Evolutionary conservation across 2,113 vertebrate genomes (phyloP).

Genomic region (Aythya baeri): DNA sequence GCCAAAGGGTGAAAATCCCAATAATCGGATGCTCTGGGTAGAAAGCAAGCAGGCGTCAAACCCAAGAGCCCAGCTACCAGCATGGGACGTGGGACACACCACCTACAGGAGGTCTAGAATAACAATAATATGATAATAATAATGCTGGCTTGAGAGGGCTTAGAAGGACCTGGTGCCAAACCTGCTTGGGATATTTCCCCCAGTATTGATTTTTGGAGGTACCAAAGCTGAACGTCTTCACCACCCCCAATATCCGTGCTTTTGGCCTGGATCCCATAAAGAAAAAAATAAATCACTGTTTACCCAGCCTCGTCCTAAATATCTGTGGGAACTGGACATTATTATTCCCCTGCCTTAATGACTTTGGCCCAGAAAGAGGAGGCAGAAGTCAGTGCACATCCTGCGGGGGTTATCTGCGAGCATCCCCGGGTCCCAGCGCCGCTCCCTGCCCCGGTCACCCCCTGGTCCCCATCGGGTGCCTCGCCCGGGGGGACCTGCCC

Average conservation of each 20-base stretch:
- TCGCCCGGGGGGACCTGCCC: not conserved
- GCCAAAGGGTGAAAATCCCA: not conserved
- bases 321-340: conserved; percentile 62
- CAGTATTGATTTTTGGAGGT: not conserved
- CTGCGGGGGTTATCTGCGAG: conserved; percentile 52
- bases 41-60: not conserved
- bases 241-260: not conserved
- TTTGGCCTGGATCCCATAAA: not conserved
- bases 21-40: too few species aligned
- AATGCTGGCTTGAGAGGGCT: not conserved
- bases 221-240: not conserved
- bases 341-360: conserved; percentile 13
- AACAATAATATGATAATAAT: not conserved
- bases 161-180: not conserved
- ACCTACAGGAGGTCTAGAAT: not conserved
- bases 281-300: not conserved
- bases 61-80: not conserved
- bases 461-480: fast-evolving
- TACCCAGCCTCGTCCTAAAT: not conserved
- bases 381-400: conserved; percentile 30
- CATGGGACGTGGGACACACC: not conserved
- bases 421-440: fast-evolving
- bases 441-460: not conserved
- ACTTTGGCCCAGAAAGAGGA: conserved; percentile 40
- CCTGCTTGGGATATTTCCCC: not conserved